Conservation (phyloP, 2,888 invertebrate species). For the Aleiodes leptofemur region DNA sequence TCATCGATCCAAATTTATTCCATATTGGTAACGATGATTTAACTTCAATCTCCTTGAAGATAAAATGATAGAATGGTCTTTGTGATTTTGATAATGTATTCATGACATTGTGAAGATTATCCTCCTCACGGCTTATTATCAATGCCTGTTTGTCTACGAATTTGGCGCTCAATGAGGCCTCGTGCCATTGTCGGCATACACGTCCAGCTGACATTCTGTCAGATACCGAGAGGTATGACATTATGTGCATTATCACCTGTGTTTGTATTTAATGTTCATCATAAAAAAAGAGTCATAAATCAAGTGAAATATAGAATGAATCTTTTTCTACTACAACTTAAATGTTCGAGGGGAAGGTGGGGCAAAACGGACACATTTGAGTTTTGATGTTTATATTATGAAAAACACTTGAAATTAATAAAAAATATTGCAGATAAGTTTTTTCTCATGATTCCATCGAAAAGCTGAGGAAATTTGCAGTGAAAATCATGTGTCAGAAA, state of each 20-base stretch:
- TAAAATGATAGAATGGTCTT: slow-evolving; percentile 76
- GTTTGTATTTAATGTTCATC: not conserved
- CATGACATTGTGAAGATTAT: slow-evolving; percentile 73
- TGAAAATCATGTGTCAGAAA: too few species aligned
- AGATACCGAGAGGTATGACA: slow-evolving; percentile 80
- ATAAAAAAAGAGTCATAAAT: slow-evolving; percentile 12
- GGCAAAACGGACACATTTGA: too few species aligned
- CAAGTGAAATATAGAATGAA: too few species aligned
- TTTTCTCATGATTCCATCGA: too few species aligned
- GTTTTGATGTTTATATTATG: too few species aligned
- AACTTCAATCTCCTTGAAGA: slow-evolving; percentile 79
- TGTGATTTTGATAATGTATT: slow-evolving; percentile 75
- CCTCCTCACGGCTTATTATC: slow-evolving; percentile 76
- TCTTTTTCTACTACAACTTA: too few species aligned
- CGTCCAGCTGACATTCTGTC: slow-evolving; percentile 82
- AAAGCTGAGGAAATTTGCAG: too few species aligned
- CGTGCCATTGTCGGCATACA: slow-evolving; percentile 82
- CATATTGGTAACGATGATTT: slow-evolving; percentile 77
- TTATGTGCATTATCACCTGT: slow-evolving; percentile 81
- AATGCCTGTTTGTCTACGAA: slow-evolving; percentile 78
- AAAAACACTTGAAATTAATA: too few species aligned
- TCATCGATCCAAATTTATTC: slow-evolving; percentile 78
- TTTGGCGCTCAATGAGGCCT: slow-evolving; percentile 80
- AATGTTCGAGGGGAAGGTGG: too few species aligned
- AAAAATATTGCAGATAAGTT: too few species aligned